phyloP scores from a whole-genome alignment of 2,888 invertebrate genomes.

The Alloscopus bannaensis region DNA sequence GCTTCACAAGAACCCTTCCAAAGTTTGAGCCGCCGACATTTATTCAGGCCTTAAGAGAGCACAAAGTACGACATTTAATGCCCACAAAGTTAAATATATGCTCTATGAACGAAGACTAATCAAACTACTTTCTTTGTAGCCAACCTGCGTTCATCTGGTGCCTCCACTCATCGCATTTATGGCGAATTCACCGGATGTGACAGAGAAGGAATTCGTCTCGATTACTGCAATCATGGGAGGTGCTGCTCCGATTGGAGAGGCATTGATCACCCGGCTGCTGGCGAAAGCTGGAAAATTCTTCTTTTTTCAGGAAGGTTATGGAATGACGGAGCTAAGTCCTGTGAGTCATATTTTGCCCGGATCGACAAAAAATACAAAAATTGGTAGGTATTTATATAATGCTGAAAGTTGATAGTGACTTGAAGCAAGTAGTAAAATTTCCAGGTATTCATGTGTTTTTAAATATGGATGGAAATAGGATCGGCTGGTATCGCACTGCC shows the following conservation, averaged over 20 bases:
- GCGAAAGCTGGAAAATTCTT: slow-evolving; percentile 75
- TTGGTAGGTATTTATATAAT: too few species aligned
- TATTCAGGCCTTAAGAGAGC: slow-evolving; percentile 81
- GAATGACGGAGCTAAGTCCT: slow-evolving; percentile 82
- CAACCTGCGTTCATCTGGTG: slow-evolving; percentile 80
- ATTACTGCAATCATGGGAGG: slow-evolving; percentile 83
- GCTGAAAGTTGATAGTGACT: too few species aligned
- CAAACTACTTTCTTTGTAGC: too few species aligned
- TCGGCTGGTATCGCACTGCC: slow-evolving; percentile 51
- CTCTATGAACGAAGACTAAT: too few species aligned
- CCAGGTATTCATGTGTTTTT: too few species aligned
- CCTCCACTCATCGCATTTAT: slow-evolving; percentile 87
- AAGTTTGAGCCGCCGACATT: slow-evolving; percentile 84
- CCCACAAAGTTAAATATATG: too few species aligned
- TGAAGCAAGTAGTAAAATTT: too few species aligned
- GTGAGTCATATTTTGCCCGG: slow-evolving; percentile 53
- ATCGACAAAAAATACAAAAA: slow-evolving; percentile 61
- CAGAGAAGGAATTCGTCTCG: slow-evolving; percentile 81
- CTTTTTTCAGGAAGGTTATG: slow-evolving; percentile 77
- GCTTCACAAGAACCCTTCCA: slow-evolving; percentile 82
- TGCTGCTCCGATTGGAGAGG: slow-evolving; percentile 81
- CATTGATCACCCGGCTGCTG: slow-evolving; percentile 79
- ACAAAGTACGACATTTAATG: slow-evolving; percentile 76
- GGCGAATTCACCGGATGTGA: slow-evolving; percentile 82
- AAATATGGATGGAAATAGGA: too few species aligned